Evolutionary conservation across 2,888 invertebrate genomes (phyloP), one percentile per base, ranked within the genome.

Genomic region (Metellina segmentata): DNA sequence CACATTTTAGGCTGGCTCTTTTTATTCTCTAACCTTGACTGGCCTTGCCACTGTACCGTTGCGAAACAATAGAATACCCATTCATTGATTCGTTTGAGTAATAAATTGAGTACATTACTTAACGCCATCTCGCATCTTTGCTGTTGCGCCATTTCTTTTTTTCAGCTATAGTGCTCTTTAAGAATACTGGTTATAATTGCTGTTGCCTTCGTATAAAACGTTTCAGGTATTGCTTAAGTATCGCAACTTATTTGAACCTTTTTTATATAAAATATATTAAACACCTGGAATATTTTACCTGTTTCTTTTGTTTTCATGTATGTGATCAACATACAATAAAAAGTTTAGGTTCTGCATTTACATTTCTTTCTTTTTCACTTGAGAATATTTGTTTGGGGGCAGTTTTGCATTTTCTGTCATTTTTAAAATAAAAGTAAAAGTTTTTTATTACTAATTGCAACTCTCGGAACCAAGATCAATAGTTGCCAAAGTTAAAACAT

Each of bases 11-110:
- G 6, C 49, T 48, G 9, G 16, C 61, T 81, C 49, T 70, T 78
- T 61, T 16, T 61, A 34, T 8, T n/a, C 69, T 83, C 11, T 86
- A 87, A 91, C 91, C 91, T 91, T 91, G 91, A 91, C 91, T 91
- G 91, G 87, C 91, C 91, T 87, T 91, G 87, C 61, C 52, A 83
- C 61, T 78, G 34, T 74, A 48, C 91, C 69, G 74, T 78, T 88
- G 69, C 86, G 53, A 69, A 74, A 88, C 81, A 81, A 81, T 75
- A 72, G 51, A 70, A 16, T 52, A n/a, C 34, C 77, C 85, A 86
- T 52, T 75, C 85, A 86, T 52, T 61, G 71, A 83, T 51, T 71
- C 74, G 11, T 74, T 53, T 77, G 77, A 69, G 85, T 77, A 85
- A 85, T 51, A 52, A 83, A 83, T 74, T 52, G 61, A 74, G 77